phyloP scores from a whole-genome alignment of 2,888 invertebrate genomes.

The Crocallis elinguaria region DNA sequence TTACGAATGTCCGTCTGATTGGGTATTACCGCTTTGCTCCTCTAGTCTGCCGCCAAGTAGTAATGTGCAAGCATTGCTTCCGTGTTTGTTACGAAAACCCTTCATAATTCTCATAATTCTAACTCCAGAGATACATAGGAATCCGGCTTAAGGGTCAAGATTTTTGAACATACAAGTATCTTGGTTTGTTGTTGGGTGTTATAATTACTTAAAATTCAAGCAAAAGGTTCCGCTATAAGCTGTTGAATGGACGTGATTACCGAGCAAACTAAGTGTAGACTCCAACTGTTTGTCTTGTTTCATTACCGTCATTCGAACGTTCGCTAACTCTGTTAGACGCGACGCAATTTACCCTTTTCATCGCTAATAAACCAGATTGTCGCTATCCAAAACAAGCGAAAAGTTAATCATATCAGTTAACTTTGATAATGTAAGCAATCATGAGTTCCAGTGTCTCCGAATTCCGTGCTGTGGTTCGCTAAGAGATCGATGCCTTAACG shows the following conservation, averaged over 20 bases:
- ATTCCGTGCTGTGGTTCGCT: conserved; percentile 59
- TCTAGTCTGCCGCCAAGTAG: too few relatives aligned
- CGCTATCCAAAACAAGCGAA: conserved; percentile 38
- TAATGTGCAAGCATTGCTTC: too few relatives aligned
- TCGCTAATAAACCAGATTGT: conserved; percentile 38
- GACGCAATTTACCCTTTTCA: conserved; percentile 41
- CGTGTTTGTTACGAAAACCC: too few relatives aligned
- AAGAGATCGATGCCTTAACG: conserved; percentile 49
- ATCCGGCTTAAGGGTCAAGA: too few relatives aligned
- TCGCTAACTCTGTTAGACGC: conserved; percentile 32
- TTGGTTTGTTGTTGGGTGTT: not conserved
- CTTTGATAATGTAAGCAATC: conserved; percentile 73
- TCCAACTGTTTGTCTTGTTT: conserved; percentile 31
- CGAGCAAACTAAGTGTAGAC: conserved; percentile 15
- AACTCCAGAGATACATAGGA: too few relatives aligned
- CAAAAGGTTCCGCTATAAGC: not conserved
- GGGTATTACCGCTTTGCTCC: too few relatives aligned
- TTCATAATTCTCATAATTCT: too few relatives aligned
- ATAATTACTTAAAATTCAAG: not conserved
- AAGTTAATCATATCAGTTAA: conserved; percentile 47
- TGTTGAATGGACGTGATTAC: conserved; percentile 13
- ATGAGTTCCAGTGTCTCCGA: conserved; percentile 64
- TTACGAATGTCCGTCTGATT: too few relatives aligned
- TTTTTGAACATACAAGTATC: too few relatives aligned
- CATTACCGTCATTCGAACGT: conserved; percentile 32